Percentiles rank a stretch among this genome's conserved stretches.
Conservation (phyloP, 2,797 vertebrate species). For the Muscicapa comitata region DNA sequence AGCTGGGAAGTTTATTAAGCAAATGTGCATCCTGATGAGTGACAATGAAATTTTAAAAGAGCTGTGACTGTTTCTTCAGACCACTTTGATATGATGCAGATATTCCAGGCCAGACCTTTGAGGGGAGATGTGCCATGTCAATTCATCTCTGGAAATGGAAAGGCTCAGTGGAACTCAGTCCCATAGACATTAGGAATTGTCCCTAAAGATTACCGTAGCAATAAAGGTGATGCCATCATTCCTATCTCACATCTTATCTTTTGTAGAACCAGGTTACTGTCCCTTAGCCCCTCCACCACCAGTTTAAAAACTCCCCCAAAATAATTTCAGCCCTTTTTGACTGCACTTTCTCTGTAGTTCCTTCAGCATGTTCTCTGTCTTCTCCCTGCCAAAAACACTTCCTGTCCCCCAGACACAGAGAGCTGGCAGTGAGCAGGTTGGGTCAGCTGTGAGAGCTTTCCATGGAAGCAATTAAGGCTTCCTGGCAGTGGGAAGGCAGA, state of each 20-base stretch:
- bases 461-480: neutral
- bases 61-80: neutral
- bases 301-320: neutral
- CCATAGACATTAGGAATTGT: neutral
- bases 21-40: neutral
- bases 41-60: neutral
- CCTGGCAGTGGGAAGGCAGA: neutral
- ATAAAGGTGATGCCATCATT: neutral
- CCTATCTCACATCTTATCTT: neutral
- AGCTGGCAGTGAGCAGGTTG: neutral
- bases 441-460: slow-evolving; percentile 23
- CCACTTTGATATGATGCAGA: neutral
- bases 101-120: neutral
- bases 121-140: neutral
- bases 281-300: rapidly evolving
- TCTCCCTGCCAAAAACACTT: slow-evolving; percentile 31
- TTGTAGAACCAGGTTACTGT: neutral
- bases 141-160: neutral
- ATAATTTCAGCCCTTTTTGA: neutral
- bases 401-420: neutral
- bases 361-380: neutral
- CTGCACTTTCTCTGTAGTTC: neutral
- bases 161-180: neutral
- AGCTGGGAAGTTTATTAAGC: neutral
- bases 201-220: neutral